Percentiles rank a stretch among this genome's conserved stretches.
phyloP scores from a whole-genome alignment of 1,140 invertebrate genomes.

The Charaxes varanes region DNA sequence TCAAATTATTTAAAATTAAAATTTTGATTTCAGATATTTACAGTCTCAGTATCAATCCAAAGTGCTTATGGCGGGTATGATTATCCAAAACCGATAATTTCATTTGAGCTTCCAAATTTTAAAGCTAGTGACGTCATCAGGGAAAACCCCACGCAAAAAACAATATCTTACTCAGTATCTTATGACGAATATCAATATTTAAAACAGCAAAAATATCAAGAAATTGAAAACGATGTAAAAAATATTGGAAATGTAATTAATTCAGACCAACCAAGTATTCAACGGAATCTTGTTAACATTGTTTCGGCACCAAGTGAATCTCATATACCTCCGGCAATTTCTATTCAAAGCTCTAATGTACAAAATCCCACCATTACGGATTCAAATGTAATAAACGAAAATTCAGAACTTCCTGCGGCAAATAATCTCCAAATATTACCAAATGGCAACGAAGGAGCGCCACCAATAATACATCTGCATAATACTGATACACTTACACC shows the following conservation, averaged over 20 bases:
- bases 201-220: slow-evolving; percentile 63
- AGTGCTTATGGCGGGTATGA: slow-evolving; percentile 14
- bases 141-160: slow-evolving; percentile 11
- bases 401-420: neutral
- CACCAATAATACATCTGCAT: neutral
- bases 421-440: neutral
- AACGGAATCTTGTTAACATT: neutral
- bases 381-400: neutral
- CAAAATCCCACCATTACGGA: neutral
- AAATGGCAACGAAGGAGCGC: neutral
- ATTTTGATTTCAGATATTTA: slow-evolving; percentile 7
- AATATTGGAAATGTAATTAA: neutral
- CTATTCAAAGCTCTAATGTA: neutral
- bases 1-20: neutral
- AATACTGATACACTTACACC: neutral
- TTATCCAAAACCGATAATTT: slow-evolving; percentile 12
- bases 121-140: neutral
- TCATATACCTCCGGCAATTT: too few relatives aligned
- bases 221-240: neutral
- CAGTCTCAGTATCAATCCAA: slow-evolving; percentile 10
- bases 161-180: slow-evolving; percentile 19
- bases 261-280: neutral
- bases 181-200: slow-evolving; percentile 23
- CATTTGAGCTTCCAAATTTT: slow-evolving; percentile 12
- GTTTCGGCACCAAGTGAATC: too few relatives aligned